These are phyloP conservation scores for Aphis gossypii DNA, from an alignment of 1,140 invertebrate genomes.

Conservation along the genomic window DNA sequence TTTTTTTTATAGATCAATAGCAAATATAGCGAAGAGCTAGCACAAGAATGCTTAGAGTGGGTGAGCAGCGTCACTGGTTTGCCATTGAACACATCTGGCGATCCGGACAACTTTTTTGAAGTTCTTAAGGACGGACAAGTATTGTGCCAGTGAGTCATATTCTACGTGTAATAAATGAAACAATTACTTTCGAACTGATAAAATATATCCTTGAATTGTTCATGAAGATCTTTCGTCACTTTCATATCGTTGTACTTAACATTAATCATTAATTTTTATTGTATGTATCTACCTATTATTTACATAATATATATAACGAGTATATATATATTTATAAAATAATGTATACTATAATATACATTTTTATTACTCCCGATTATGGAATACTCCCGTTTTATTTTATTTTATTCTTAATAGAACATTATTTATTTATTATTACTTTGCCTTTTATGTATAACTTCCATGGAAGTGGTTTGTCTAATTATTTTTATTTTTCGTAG, in stretches of 20 bases:
- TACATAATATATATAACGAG: not conserved
- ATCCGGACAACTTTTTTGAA: constrained; percentile 92
- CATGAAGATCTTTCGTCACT: constrained; percentile 40
- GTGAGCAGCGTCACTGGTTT: constrained; percentile 83
- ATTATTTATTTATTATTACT: not conserved
- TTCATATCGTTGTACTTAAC: not conserved
- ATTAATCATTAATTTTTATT: not conserved
- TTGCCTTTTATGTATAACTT: not conserved
- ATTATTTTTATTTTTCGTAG: constrained; percentile 66
- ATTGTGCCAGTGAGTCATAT: constrained; percentile 77
- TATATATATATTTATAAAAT: not conserved
- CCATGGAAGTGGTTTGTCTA: not conserved
- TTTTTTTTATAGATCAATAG: constrained; percentile 82
- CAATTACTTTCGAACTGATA: constrained; percentile 31
- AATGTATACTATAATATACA: not conserved
- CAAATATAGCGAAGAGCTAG: constrained; percentile 93
- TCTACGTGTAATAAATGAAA: constrained; percentile 22
- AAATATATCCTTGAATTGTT: constrained; percentile 37
- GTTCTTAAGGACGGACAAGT: constrained; percentile 84
- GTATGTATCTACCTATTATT: not conserved
- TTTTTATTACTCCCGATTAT: not conserved
- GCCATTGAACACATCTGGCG: constrained; percentile 80
- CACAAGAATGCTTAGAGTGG: constrained; percentile 89
- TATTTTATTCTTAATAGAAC: not conserved
- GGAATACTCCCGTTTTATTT: not conserved